Base-by-base conservation (phyloP, 1,140 invertebrate genomes). In the Tetranychus cinnabarinus region DNA sequence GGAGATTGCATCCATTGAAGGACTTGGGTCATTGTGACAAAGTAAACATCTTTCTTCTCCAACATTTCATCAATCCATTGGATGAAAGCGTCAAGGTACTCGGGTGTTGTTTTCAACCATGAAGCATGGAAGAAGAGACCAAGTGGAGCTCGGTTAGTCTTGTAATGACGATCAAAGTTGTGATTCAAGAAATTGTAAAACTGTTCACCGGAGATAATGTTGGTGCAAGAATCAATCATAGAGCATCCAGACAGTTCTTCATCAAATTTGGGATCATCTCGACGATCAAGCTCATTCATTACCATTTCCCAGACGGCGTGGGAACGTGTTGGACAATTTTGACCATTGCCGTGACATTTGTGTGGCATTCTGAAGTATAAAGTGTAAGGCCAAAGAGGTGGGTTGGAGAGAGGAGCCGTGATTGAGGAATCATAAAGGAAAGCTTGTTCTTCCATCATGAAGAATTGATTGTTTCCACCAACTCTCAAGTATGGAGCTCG, bases 1-100 rank as follows among this genome's bases (percentile, higher is more conserved):
- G 91, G 91, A 64, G 85, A 87, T 74, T 92, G 88, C 86, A 95
- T 93, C 90, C 90, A 96, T 74, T 93, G 88, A 68, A 96, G 86
- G 8, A 93, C 88, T 77, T 83, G 88, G 2, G 88, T 92, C 84
- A 91, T 92, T n/a, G 89, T 95, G 1, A 92, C 87, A 69, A 96
- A 93, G 74, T 91, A 95, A 5, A 92, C 89, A 70, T 96, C 90
- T 62, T 88, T 86, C 61, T 82, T 84, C 62, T 80, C 75, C 39
- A 91, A 73, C 55, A 90, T 80, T 75, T 95, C 89, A 70, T 95
- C 89, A 65, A 96, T 83, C 86, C 89, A 95, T 70, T 86, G 88
- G 8, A 90, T 77, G 79, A 96, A 88, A 61, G 87, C 85, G 67
- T 92, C 88, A 59, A 92, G 75, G 71, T 85, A 93, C 71, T 93